These are phyloP conservation scores for Rhegmatorhina hoffmannsi DNA, from an alignment of 2,113 vertebrate species.

Conservation along the genomic window DNA sequence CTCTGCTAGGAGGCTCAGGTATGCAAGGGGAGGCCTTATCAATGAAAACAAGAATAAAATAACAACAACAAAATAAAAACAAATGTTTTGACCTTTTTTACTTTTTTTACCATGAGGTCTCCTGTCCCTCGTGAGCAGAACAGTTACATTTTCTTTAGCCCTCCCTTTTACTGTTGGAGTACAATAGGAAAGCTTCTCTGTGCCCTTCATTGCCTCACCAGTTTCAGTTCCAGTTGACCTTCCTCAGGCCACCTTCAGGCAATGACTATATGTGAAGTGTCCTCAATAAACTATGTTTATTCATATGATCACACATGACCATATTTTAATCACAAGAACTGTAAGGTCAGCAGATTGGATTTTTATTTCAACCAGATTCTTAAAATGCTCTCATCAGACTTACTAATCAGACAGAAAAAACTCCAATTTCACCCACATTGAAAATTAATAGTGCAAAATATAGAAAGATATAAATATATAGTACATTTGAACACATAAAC, in stretches of 20 bases:
- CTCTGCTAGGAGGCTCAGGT: background rate
- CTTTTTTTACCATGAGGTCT: background rate
- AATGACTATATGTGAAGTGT: background rate
- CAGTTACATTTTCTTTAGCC: background rate
- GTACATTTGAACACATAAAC: background rate
- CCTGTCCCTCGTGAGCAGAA: background rate
- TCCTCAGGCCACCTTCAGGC: background rate
- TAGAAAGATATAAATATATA: background rate
- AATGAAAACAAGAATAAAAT: background rate
- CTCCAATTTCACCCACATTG: background rate
- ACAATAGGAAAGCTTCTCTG: background rate
- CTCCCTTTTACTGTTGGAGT: background rate
- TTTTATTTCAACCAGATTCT: background rate
- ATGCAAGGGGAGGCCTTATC: background rate
- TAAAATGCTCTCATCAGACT: background rate
- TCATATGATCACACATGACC: background rate
- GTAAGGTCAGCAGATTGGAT: background rate
- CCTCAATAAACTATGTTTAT: background rate
- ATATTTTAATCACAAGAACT: background rate
- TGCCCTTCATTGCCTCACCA: background rate
- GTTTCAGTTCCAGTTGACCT: background rate
- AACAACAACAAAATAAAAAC: background rate
- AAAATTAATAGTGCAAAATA: background rate
- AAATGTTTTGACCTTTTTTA: background rate
- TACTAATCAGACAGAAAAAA: background rate